Conservation (phyloP, 2,113 vertebrate species). For the Upupa epops region DNA sequence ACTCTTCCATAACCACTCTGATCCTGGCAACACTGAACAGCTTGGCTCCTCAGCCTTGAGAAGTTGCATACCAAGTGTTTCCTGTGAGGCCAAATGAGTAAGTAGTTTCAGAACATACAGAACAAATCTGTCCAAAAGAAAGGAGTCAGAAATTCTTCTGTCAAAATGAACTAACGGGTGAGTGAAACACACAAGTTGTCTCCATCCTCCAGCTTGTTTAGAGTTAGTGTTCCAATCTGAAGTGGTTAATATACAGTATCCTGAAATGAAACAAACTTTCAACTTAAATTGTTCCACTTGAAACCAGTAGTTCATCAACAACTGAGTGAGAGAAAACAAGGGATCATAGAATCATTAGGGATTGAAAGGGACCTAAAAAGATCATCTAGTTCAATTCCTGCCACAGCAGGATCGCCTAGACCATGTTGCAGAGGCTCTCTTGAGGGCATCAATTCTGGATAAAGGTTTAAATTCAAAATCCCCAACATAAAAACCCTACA, state of each 20-base stretch:
- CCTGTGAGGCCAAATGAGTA: neutral
- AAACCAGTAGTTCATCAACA: neutral
- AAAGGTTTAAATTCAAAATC: neutral
- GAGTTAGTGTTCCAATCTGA: neutral
- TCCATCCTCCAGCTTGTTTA: neutral
- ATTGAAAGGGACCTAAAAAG: no score
- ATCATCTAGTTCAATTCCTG: no score
- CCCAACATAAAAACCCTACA: fast-evolving
- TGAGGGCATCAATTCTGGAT: neutral
- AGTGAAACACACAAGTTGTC: neutral
- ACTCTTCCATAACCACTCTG: neutral
- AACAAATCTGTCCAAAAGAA: neutral
- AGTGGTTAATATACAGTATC: neutral
- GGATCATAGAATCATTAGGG: no score
- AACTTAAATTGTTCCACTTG: neutral
- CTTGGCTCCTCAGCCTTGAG: neutral
- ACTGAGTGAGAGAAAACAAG: neutral
- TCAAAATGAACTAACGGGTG: neutral
- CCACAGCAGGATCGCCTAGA: no score
- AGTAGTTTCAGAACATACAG: neutral
- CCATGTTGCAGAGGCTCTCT: no score
- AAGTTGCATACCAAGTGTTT: neutral
- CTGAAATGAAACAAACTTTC: neutral
- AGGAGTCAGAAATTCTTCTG: neutral
- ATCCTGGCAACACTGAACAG: neutral